Evolutionary conservation across 2,113 vertebrate species (phyloP).

Genomic region (Siniperca chuatsi): DNA sequence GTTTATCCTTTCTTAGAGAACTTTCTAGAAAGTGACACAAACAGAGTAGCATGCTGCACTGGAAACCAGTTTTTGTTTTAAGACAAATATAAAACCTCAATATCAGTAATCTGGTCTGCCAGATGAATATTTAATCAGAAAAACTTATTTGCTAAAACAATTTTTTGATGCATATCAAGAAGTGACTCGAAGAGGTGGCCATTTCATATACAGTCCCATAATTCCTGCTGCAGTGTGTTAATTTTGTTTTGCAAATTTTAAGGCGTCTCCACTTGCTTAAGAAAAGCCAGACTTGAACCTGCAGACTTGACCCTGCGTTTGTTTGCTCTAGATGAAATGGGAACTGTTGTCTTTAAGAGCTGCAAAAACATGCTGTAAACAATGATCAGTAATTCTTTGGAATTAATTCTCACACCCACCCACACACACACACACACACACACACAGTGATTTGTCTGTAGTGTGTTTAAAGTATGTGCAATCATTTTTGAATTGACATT

Average conservation of each 20-base stretch:
- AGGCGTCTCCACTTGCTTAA: slow-evolving; percentile 7
- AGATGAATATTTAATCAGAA: not conserved
- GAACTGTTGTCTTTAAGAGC: slow-evolving; percentile 43
- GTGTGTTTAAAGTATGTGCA: not conserved
- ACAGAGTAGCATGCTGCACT: no score
- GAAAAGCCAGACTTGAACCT: slow-evolving; percentile 40
- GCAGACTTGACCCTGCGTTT: slow-evolving; percentile 16
- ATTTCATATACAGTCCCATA: not conserved
- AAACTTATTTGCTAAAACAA: not conserved
- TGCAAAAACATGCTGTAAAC: slow-evolving; percentile 19
- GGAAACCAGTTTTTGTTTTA: not conserved
- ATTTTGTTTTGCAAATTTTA: slow-evolving; percentile 21
- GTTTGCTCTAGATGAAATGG: slow-evolving; percentile 44
- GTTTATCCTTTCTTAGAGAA: no score
- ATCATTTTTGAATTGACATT: not conserved
- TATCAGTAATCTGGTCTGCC: not conserved
- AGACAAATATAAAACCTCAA: not conserved
- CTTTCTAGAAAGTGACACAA: no score
- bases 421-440: not conserved
- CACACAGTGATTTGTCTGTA: not conserved
- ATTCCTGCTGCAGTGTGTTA: not conserved
- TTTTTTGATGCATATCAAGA: not conserved
- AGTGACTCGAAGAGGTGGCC: not conserved
- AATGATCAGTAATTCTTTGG: slow-evolving; percentile 25
- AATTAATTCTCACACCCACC: not conserved